Conservation (phyloP, 2,113 vertebrate species). For the Leptobrachium ailaonicum region DNA sequence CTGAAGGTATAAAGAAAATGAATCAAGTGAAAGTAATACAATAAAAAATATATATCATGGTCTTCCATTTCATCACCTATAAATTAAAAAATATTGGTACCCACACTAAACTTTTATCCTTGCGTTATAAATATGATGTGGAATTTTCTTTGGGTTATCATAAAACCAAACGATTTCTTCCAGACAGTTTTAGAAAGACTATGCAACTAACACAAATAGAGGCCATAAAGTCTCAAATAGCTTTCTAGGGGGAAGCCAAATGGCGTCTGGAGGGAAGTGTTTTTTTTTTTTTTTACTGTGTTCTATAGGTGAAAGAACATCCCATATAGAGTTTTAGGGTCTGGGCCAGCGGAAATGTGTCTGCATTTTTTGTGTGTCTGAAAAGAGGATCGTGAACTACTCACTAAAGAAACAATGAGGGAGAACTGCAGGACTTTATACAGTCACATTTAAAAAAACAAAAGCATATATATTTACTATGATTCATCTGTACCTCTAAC, state of each 20-base stretch:
- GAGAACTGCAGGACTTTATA: not conserved
- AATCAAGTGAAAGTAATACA: constrained; percentile 30
- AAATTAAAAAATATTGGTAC: constrained; percentile 76
- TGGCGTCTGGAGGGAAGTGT: constrained; percentile 49
- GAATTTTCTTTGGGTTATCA: constrained; percentile 71
- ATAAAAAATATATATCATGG: constrained; percentile 56
- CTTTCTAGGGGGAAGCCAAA: constrained; percentile 67
- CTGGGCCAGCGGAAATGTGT: constrained; percentile 40
- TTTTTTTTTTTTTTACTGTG: constrained; percentile 26
- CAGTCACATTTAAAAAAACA: not conserved
- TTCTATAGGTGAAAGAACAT: constrained; percentile 45
- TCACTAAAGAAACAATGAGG: constrained; percentile 22
- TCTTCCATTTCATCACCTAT: constrained; percentile 75
- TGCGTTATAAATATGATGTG: constrained; percentile 72
- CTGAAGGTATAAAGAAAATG: constrained; percentile 54
- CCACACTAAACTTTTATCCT: constrained; percentile 74
- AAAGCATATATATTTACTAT: not conserved
- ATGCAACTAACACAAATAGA: constrained; percentile 77
- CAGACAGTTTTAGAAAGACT: constrained; percentile 70
- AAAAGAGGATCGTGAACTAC: constrained; percentile 44
- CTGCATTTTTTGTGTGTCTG: constrained; percentile 22
- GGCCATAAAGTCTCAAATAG: constrained; percentile 68
- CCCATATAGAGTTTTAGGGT: constrained; percentile 44
- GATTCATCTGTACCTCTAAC: not conserved
- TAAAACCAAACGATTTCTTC: constrained; percentile 73